Evolutionary conservation across 2,113 vertebrate species (phyloP).

Genomic region (Sigmodon hispidus): DNA sequence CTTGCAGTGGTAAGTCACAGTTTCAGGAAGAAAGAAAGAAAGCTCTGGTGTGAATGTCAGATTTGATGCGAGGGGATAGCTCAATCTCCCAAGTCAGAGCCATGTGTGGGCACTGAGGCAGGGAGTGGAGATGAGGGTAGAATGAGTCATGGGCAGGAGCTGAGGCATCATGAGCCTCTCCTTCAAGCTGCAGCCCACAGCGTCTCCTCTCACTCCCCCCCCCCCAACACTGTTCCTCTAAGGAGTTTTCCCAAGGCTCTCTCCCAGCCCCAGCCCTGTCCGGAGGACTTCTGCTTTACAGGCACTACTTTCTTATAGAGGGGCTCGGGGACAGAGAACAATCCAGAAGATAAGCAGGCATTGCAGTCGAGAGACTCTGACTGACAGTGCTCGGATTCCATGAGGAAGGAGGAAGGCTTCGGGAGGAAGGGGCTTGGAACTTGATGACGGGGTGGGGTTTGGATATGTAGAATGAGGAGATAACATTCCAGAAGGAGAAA

Average conservation of each 20-base stretch:
- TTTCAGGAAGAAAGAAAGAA: background rate
- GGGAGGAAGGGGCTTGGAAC: background rate
- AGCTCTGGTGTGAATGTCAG: background rate
- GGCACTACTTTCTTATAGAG: background rate
- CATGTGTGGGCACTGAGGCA: background rate
- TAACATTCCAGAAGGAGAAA: slow-evolving; percentile 7
- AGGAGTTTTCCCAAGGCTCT: background rate
- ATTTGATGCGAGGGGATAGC: background rate
- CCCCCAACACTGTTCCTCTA: background rate
- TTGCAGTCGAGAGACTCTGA: background rate
- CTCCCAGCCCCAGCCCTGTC: background rate
- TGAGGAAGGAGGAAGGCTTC: background rate
- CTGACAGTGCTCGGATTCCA: background rate
- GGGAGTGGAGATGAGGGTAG: background rate
- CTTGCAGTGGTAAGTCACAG: background rate
- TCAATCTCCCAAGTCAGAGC: background rate
- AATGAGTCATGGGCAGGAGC: background rate
- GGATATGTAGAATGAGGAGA: background rate
- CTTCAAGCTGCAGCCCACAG: accelerated
- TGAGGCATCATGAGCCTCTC: background rate
- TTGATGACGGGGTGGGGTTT: background rate
- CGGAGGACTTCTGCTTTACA: background rate
- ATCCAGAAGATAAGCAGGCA: background rate
- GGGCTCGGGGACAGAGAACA: accelerated
- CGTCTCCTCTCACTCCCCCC: background rate